Evolutionary conservation across 2,888 invertebrate species (phyloP).

Genomic region (Suillia variegata): DNA sequence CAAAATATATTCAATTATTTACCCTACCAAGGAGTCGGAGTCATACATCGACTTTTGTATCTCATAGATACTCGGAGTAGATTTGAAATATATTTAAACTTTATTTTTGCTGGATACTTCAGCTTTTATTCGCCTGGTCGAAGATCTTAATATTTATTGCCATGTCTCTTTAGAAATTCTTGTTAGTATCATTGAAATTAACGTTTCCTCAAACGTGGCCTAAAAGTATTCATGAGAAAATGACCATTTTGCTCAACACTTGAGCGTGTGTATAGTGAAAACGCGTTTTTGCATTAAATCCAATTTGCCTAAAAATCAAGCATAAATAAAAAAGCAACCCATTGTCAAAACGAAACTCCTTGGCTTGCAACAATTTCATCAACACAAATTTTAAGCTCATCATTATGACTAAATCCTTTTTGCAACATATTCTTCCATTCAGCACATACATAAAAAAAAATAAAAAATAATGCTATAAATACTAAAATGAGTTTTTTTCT

Average conservation of each 20-base stretch:
- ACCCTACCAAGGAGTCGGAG: too few relatives aligned
- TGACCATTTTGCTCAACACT: conserved; percentile 36
- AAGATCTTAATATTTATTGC: too few relatives aligned
- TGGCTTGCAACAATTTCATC: conserved; percentile 10
- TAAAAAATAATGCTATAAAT: conserved; percentile 14
- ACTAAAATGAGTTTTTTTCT: too few relatives aligned
- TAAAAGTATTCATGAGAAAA: neutral
- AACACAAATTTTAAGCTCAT: conserved; percentile 25
- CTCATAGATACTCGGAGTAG: too few relatives aligned
- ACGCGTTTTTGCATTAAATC: conserved; percentile 26
- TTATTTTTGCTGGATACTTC: too few relatives aligned
- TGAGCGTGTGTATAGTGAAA: conserved; percentile 24
- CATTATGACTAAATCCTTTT: conserved; percentile 23
- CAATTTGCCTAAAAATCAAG: conserved; percentile 19
- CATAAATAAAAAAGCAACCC: too few relatives aligned
- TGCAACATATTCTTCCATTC: neutral
- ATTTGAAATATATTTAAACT: too few relatives aligned
- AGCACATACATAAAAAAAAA: conserved; percentile 3
- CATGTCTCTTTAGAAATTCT: too few relatives aligned
- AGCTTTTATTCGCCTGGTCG: too few relatives aligned
- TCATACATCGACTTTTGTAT: too few relatives aligned
- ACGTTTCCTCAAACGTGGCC: neutral
- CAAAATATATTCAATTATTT: too few relatives aligned
- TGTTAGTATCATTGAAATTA: too few relatives aligned
- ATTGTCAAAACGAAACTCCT: conserved; percentile 11